A percentile compares a stretch with the other conserved stretches of the same genome.
phyloP scores from a whole-genome alignment of 2,888 invertebrate species.

The Dromius quadrimaculatus region DNA sequence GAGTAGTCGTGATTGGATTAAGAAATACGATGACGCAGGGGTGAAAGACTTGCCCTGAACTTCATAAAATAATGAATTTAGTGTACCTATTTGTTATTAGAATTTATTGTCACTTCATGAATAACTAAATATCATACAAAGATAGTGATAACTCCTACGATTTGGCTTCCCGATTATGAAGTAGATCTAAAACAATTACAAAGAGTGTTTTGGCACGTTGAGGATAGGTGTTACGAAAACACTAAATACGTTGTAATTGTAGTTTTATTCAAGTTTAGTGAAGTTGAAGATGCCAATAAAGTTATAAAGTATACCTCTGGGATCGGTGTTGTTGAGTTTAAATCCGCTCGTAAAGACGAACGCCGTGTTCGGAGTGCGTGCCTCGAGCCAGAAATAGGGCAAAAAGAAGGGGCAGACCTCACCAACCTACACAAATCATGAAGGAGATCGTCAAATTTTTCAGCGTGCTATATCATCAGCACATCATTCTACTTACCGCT shows the following conservation, averaged over 20 bases:
- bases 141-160: no score
- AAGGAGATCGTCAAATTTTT: no score
- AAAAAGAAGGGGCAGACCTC: background rate
- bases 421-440: background rate
- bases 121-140: no score
- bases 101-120: no score
- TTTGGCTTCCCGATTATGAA: no score
- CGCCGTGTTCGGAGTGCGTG: constrained; percentile 16
- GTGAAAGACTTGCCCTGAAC: background rate
- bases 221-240: constrained; percentile 38
- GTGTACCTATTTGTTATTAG: no score
- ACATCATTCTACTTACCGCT: no score
- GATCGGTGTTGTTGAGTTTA: constrained; percentile 57
- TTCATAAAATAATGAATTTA: no score
- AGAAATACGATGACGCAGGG: background rate
- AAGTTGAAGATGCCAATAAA: constrained; percentile 63
- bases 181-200: no score
- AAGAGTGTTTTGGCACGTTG: no score
- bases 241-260: constrained; percentile 62
- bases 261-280: constrained; percentile 63
- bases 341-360: constrained; percentile 44
- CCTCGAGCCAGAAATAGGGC: background rate
- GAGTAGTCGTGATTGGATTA: background rate
- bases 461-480: no score
- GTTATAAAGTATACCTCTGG: constrained; percentile 64